Evolutionary conservation across 2,888 invertebrate species (phyloP).

Genomic region (Ganaspis brasiliensis): DNA sequence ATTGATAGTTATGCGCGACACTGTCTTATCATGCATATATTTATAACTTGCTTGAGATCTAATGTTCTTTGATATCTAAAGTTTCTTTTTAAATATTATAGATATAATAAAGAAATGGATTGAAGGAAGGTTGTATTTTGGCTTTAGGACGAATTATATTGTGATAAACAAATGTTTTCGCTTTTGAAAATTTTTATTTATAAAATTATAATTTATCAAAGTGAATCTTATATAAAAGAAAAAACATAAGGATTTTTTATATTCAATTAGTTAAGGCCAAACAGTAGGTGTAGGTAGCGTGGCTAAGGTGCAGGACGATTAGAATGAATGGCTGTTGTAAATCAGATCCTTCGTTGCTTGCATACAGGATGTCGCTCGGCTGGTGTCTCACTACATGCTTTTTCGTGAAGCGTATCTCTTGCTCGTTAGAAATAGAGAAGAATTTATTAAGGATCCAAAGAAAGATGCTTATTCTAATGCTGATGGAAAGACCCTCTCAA

Average conservation of each 20-base stretch:
- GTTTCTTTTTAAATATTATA: too few species aligned
- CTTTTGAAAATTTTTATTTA: too few species aligned
- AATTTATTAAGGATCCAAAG: conserved; percentile 20
- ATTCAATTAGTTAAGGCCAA: conserved; percentile 76
- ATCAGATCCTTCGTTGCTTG: conserved; percentile 61
- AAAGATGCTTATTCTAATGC: conserved; percentile 33
- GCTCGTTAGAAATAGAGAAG: conserved; percentile 46
- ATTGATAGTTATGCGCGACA: too few species aligned
- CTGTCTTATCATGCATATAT: too few species aligned
- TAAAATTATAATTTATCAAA: background rate
- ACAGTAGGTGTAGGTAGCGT: conserved; percentile 61
- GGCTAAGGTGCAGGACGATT: conserved; percentile 64
- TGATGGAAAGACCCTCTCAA: conserved; percentile 26
- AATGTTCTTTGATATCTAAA: too few species aligned
- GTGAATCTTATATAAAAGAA: background rate
- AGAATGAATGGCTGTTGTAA: conserved; percentile 68
- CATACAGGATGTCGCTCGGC: conserved; percentile 24
- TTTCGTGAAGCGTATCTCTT: conserved; percentile 40
- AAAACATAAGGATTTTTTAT: conserved; percentile 65
- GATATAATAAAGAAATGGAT: too few species aligned
- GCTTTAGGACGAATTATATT: too few species aligned
- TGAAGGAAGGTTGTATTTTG: too few species aligned
- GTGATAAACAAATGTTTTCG: too few species aligned
- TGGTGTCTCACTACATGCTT: conserved; percentile 26
- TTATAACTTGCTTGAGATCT: too few species aligned